Conservation (phyloP, 2,113 vertebrate species). For the Hylia prasina region DNA sequence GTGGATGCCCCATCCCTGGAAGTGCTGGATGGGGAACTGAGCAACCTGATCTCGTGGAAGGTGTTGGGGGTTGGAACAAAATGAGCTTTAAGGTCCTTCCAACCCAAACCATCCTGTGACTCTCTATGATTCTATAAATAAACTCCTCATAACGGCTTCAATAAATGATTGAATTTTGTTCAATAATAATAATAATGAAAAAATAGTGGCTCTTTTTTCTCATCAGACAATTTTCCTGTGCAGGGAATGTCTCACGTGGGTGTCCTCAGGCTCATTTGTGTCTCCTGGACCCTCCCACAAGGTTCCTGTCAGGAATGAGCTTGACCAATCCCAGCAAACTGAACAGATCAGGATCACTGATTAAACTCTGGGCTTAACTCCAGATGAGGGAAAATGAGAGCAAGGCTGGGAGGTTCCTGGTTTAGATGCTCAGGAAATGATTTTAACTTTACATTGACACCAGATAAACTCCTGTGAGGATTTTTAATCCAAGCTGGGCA, state of each 20-base stretch:
- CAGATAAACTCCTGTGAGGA: background rate
- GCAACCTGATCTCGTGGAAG: fast-evolving
- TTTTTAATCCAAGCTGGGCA: background rate
- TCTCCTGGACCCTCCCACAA: background rate
- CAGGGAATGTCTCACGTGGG: background rate
- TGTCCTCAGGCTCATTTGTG: fast-evolving
- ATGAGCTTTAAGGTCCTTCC: background rate
- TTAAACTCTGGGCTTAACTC: background rate
- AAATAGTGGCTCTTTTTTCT: background rate
- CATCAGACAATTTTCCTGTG: background rate
- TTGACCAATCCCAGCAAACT: background rate
- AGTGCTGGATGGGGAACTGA: background rate
- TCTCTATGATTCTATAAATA: background rate
- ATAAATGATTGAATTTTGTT: background rate
- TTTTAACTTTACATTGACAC: background rate
- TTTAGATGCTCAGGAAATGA: background rate
- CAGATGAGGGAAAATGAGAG: background rate
- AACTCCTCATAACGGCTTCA: background rate
- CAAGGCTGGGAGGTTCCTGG: background rate
- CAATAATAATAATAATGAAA: background rate
- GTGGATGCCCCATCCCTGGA: background rate
- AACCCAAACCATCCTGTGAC: background rate
- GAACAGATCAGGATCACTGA: background rate
- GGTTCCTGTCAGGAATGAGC: background rate
- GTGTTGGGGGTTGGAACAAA: background rate